Evolutionary conservation across 2,888 invertebrate genomes (phyloP), one percentile per base, ranked within the genome.

Genomic region (Callyntrura guangdongensis): DNA sequence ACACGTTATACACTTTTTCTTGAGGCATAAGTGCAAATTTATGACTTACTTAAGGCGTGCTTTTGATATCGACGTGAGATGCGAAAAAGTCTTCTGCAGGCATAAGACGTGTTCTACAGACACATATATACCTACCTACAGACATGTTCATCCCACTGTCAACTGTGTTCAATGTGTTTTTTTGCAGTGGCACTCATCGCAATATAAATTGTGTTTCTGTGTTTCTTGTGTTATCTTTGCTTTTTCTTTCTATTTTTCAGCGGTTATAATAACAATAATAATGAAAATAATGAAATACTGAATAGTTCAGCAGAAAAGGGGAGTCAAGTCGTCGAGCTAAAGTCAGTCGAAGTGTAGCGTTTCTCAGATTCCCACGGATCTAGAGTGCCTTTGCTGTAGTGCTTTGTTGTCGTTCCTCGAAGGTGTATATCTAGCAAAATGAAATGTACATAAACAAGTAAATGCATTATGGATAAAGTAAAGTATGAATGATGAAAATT

Each of bases 331-430:
- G 36, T n/a, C 36, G n/a, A 64, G 64, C 20, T 20, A 64, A 11
- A 53, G 53, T 22, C 64, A 64, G 25, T 3, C 25, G 20, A 61
- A 9, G 20, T 64, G 45, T 77, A 77, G 25, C 27, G 0, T 17
- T 36, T 77, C 9, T 25, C 22, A 56, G 36, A 64, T 88, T 88
- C 88, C 88, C 88, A 88, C 88, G 88, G 88, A 49, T 88, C 67
- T 53, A 87, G 53, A 69, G 56, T 87, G 53, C 17, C 45, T 20
- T 86, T 45, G 59, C 59, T 20, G n/a, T 14, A 12, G 12, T 17
- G 59, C 59, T 1, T 61, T 17, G 11, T 1, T 8, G 20, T 20
- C 25, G 25, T 25, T 25, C 64, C 17, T 61, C 20, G 11, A 22
- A 64, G 20, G 22, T 20, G 47, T 59, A 11, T 77, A n/a, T 64